A percentile compares a stretch with the other conserved stretches of the same genome.
phyloP scores from a whole-genome alignment of 1,140 invertebrate species.

The Lutraria rhynchaena region DNA sequence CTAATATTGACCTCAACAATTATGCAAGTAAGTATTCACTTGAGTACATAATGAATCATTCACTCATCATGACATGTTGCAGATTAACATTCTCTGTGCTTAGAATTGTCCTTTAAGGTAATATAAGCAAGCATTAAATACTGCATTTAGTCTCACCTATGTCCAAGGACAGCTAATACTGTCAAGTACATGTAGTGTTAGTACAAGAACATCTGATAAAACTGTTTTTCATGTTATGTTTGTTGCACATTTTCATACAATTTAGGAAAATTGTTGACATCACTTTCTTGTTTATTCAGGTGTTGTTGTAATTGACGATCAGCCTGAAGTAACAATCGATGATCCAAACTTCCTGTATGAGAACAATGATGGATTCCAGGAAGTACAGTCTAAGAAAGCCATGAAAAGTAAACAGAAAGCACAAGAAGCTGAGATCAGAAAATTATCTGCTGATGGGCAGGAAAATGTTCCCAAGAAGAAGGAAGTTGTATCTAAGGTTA shows the following conservation, averaged over 20 bases:
- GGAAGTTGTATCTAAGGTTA: conserved; percentile 70
- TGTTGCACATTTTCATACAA: neutral
- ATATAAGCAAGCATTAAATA: no score
- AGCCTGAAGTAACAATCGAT: conserved; percentile 84
- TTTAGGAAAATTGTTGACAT: no score
- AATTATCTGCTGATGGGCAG: conserved; percentile 69
- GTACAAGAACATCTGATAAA: no score
- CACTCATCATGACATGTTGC: no score
- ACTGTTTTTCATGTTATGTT: neutral
- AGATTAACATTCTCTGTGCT: no score
- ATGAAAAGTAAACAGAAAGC: conserved; percentile 81
- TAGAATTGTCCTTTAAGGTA: no score
- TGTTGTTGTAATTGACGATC: conserved; percentile 85
- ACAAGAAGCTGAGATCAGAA: conserved; percentile 81
- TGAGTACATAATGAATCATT: no score
- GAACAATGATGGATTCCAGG: conserved; percentile 91
- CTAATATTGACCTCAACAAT: conserved; percentile 84
- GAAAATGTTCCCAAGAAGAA: conserved; percentile 70
- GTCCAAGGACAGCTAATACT: no score
- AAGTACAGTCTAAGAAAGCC: conserved; percentile 91
- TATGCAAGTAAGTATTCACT: conserved; percentile 83
- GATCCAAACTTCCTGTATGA: conserved; percentile 83
- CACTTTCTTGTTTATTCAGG: conserved; percentile 72
- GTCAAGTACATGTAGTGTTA: no score
- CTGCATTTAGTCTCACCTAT: no score